These are phyloP conservation scores for Drosophila elegans DNA, from an alignment of 1,140 invertebrate genomes.

Conservation along the genomic window DNA sequence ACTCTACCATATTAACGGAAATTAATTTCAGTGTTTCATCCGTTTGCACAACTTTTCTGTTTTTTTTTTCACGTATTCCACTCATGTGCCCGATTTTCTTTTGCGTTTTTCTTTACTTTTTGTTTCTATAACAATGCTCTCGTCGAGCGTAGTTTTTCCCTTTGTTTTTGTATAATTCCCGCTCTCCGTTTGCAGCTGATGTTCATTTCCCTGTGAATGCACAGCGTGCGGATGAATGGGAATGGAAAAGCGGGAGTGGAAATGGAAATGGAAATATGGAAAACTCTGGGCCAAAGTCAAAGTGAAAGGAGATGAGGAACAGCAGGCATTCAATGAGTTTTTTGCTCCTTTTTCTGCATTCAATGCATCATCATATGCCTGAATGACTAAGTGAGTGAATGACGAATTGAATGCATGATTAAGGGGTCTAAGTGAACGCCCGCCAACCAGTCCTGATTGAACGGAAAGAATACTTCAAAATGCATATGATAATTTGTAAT, in stretches of 20 bases:
- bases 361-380: slow-evolving; percentile 50
- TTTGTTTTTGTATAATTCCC: slow-evolving; percentile 39
- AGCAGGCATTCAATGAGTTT: slow-evolving; percentile 49
- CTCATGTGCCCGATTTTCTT: slow-evolving; percentile 41
- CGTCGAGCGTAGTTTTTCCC: slow-evolving; percentile 36
- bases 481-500: slow-evolving; percentile 52
- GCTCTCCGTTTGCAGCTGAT: slow-evolving; percentile 53
- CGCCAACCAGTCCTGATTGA: slow-evolving; percentile 7
- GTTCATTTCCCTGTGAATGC: slow-evolving; percentile 71
- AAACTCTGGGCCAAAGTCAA: slow-evolving; percentile 53
- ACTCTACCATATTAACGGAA: slow-evolving; percentile 63
- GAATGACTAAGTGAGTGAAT: slow-evolving; percentile 39
- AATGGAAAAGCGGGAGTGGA: slow-evolving; percentile 26
- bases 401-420: slow-evolving; percentile 28
- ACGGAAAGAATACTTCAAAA: slow-evolving; percentile 11
- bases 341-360: slow-evolving; percentile 31
- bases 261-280: slow-evolving; percentile 44
- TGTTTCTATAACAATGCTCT: slow-evolving; percentile 52
- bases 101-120: slow-evolving; percentile 28
- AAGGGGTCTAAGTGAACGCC: slow-evolving; percentile 2
- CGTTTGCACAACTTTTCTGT: slow-evolving; percentile 9
- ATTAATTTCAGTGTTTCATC: slow-evolving; percentile 67
- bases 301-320: slow-evolving; percentile 42
- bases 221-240: slow-evolving; percentile 54
- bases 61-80: neutral